phyloP scores from a whole-genome alignment of 2,888 invertebrate species.

The Hyposoter dolosus region DNA sequence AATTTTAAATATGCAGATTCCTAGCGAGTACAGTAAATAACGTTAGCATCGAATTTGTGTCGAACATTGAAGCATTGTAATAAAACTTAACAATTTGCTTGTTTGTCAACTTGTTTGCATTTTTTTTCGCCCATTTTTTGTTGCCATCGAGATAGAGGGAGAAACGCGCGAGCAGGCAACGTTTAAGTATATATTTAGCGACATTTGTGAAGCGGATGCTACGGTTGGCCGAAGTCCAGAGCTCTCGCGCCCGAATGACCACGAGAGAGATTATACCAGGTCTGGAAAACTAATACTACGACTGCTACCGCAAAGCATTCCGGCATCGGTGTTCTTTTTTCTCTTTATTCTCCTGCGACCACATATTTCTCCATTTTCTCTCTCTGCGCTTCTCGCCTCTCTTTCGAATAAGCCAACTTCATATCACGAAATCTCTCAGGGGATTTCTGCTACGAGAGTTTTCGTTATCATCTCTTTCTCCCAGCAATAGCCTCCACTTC shows the following conservation, averaged over 20 bases:
- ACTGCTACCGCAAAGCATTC: constrained; percentile 25
- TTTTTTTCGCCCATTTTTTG: neutral
- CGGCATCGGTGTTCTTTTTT: constrained; percentile 5
- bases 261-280: constrained; percentile 54
- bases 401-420: constrained; percentile 17
- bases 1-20: constrained; percentile 1
- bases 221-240: constrained; percentile 80
- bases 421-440: constrained; percentile 1
- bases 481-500: neutral
- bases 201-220: constrained; percentile 82
- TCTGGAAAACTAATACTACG: constrained; percentile 44
- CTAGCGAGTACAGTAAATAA: neutral
- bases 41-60: neutral
- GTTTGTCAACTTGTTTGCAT: constrained; percentile 1
- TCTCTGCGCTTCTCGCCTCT: neutral
- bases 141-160: constrained; percentile 4
- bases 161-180: constrained; percentile 55
- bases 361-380: constrained; percentile 51
- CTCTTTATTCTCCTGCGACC: constrained; percentile 48
- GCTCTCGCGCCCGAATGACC: constrained; percentile 61
- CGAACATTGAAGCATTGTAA: neutral
- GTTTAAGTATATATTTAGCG: constrained; percentile 80
- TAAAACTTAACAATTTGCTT: constrained; percentile 11
- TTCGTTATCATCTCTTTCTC: constrained; percentile 27
- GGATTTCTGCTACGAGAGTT: neutral